Evolutionary conservation across 1,140 invertebrate genomes (phyloP).

Genomic region (Zeugodacus cucurbitae): DNA sequence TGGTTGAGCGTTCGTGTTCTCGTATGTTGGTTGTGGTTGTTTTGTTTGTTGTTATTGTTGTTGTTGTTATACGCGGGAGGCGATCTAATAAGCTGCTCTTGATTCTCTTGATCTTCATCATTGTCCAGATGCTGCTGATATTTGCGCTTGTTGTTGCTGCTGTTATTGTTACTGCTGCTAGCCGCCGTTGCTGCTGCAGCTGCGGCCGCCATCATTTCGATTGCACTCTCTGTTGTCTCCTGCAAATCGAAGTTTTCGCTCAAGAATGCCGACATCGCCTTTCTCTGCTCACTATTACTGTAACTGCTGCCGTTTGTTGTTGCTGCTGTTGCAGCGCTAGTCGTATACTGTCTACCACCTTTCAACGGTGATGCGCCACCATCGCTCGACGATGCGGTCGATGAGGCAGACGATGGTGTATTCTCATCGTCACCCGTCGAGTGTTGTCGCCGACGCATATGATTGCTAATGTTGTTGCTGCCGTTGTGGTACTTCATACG

Average conservation of each 20-base stretch:
- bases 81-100: constrained; percentile 66
- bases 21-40: constrained; percentile 20
- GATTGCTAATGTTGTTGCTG: constrained; percentile 51
- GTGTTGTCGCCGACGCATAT: constrained; percentile 57
- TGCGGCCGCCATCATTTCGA: constrained; percentile 41
- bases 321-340: neutral
- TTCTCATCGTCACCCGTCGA: constrained; percentile 63
- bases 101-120: constrained; percentile 53
- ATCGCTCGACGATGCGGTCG: constrained; percentile 57
- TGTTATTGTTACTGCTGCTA: constrained; percentile 38
- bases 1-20: constrained; percentile 9
- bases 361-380: constrained; percentile 57
- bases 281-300: constrained; percentile 45
- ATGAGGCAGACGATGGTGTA: constrained; percentile 60
- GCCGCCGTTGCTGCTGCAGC: constrained; percentile 3
- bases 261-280: constrained; percentile 47
- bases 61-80: constrained; percentile 62
- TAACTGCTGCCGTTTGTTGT: constrained; percentile 40
- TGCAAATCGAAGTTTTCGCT: constrained; percentile 45
- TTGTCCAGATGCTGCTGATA: neutral
- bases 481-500: constrained; percentile 43
- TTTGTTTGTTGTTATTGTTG: constrained; percentile 44
- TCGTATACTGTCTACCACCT: neutral
- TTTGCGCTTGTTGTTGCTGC: constrained; percentile 20
- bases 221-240: constrained; percentile 47